These are phyloP conservation scores for Agapostemon virescens DNA, from an alignment of 2,888 invertebrate genomes.

Conservation along the genomic window DNA sequence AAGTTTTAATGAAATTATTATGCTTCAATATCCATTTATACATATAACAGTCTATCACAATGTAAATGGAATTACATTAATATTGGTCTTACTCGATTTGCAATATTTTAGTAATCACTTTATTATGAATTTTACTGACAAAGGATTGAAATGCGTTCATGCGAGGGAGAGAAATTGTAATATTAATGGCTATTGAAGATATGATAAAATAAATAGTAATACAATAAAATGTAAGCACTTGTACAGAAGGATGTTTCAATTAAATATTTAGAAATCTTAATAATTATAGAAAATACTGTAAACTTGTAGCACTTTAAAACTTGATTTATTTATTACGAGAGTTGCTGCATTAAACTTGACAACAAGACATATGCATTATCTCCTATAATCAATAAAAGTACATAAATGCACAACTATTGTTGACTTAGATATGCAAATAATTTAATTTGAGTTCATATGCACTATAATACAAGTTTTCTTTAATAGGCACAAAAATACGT, in stretches of 20 bases:
- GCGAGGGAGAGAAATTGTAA: neutral
- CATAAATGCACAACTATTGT: neutral
- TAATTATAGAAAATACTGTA: neutral
- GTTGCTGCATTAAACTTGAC: neutral
- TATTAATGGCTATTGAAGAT: neutral
- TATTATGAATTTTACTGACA: neutral
- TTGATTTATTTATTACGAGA: neutral
- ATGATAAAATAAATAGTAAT: neutral
- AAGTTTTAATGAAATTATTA: slow-evolving; percentile 44
- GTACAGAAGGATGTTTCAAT: neutral
- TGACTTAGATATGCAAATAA: neutral
- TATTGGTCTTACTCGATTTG: neutral
- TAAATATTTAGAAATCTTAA: neutral
- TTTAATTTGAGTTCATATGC: neutral
- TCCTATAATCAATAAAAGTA: neutral
- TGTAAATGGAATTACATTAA: neutral
- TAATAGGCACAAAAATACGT: neutral
- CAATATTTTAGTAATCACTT: neutral
- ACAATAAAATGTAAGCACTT: neutral
- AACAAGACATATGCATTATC: neutral
- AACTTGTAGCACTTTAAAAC: neutral
- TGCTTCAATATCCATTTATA: slow-evolving; percentile 11
- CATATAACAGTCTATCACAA: slow-evolving; percentile 1
- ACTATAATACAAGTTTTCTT: neutral
- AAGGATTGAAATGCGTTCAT: neutral